Base-by-base conservation (phyloP, 1,140 invertebrate genomes). In the Ctenoplectra terminalis region DNA sequence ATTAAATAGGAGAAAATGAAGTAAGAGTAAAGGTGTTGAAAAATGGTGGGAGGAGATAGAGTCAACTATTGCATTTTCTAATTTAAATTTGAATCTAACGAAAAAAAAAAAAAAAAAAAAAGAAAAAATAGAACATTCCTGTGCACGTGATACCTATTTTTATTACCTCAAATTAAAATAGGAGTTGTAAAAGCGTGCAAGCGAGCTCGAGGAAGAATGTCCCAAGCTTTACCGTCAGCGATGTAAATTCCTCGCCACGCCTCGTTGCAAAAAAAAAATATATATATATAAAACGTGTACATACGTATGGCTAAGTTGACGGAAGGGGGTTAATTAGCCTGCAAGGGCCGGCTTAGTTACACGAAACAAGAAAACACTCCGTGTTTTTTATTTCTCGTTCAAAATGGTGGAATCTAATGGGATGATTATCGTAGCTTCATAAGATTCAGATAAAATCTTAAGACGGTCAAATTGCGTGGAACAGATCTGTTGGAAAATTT, bases 311-410 rank as follows among this genome's bases (percentile, higher is more conserved):
- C 40, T 23, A 61, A 48, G 54, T 23, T 46, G 17, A 34, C 31
- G 40, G 52, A 61, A 60, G 43, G n/a, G 54, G 43, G 54, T 71
- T 78, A 78, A 78, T 78, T 78, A 78, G n/a, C 23, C 50, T 71
- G 8, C 43, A 48, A 70, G 54, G 67, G 17, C 3, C n/a, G 66
- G 23, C 66, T 26, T 13, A 23, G 54, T 71, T 60, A 48, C 31
- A 37, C 54, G 54, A 60, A 71, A 71, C 46, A 48, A 78, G 66
- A 60, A 78, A 71, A 71, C 34, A 71, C 23, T n/a, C 3, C 8
- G 13, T 17, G 15, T 2, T 60, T 34, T 70, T 70, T 78, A 71
- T 31, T 40, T 11, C 17, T 46, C 56, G 31, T 50, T 31, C 9
- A 52, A 20, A 46, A 54, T 48, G n/a, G 17, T 3, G 34, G 13